Base-by-base conservation (phyloP, 1,140 invertebrate genomes). In the Coelopa frigida region DNA sequence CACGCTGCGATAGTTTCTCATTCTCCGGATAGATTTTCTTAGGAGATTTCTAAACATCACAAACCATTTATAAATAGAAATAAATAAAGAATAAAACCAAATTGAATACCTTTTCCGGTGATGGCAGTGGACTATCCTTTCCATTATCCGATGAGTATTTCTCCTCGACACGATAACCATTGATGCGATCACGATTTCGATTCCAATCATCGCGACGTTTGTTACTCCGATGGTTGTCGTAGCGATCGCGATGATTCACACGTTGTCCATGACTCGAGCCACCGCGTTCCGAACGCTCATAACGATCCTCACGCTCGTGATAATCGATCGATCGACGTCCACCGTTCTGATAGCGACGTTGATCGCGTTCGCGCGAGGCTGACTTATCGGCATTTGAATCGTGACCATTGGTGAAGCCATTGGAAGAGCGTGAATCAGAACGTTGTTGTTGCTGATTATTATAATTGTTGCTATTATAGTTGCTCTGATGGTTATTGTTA, bases 1-100 rank as follows among this genome's bases (percentile, higher is more conserved):
- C 91, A 32, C 85, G 74, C 62, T 90, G 87, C 32, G 79, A 67
- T 3, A 67, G 52, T 40, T 67, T 67, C 21, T 67, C 63, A 36
- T 64, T 58, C 3, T 67, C 63, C 0, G 54, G 44, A 10, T n/a
- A 54, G 44, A 12, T 44, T 17, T 53, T 58, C 8, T 65, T 57
- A 15, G 51, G 50, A 6, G 47, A 8, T 23, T 64, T 58, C 47
- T 44, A 27, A 2, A 44, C 32, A 23, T 8, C n/a, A 20, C 12
- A 21, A 12, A 14, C 14, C 6, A 39, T 29, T 8, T 29, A 29
- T 29, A n/a, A 29, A 29, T 29, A 29, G 8, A n/a, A 29, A 29
- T 29, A 8, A 29, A 29, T 29, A 29, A 29, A 8, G n/a, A 8
- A 29, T 29, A 29, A 29, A 29, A 8, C 27, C 27, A 29, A 8